phyloP scores from a whole-genome alignment of 2,113 vertebrate genomes.

The Ciconia boyciana region DNA sequence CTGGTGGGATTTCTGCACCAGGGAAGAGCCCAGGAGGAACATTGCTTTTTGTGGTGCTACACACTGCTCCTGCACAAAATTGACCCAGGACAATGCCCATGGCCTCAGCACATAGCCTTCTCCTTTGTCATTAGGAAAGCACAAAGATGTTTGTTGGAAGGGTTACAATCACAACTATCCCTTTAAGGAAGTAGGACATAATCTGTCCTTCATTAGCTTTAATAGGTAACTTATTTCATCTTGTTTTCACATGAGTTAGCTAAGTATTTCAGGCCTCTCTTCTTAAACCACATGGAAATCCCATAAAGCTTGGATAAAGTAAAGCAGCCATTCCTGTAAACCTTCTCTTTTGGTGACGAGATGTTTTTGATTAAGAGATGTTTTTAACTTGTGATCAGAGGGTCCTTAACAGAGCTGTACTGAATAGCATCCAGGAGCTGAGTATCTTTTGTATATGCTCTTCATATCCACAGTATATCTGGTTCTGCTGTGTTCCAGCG shows the following conservation, averaged over 20 bases:
- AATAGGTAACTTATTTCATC: background rate
- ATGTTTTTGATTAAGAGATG: background rate
- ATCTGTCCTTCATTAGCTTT: background rate
- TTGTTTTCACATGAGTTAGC: background rate
- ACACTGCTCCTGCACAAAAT: background rate
- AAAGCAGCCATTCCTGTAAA: background rate
- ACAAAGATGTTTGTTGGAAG: background rate
- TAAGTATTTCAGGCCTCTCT: background rate
- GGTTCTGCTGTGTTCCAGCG: background rate
- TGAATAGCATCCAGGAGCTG: background rate
- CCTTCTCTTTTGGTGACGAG: background rate
- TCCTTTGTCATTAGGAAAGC: background rate
- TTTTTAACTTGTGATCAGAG: background rate
- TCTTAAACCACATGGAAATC: background rate
- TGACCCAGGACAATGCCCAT: accelerated
- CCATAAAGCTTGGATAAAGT: background rate
- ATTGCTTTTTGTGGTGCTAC: background rate
- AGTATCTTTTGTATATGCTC: background rate
- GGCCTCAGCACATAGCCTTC: background rate
- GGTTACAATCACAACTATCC: background rate
- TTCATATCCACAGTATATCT: background rate
- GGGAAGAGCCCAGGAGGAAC: background rate
- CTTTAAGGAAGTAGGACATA: background rate
- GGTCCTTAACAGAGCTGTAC: background rate
- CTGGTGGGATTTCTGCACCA: background rate